These are phyloP conservation scores for Metallyticus violacea DNA, from an alignment of 2,888 invertebrate species.

Conservation along the genomic window DNA sequence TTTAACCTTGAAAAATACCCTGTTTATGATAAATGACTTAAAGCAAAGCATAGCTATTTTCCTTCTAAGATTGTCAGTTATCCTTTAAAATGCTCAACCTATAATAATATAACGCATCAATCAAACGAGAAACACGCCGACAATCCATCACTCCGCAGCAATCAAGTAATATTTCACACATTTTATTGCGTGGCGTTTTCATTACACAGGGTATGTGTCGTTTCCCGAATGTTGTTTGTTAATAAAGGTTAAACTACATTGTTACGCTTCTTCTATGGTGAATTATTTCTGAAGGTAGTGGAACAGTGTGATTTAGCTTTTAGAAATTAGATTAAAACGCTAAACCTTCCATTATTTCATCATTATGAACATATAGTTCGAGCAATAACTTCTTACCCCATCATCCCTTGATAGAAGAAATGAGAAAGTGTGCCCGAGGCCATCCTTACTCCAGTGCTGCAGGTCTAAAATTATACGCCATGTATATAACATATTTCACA, in stretches of 20 bases:
- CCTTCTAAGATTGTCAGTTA: too few species aligned
- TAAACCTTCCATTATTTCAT: not conserved
- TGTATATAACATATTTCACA: not conserved
- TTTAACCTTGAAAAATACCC: too few species aligned
- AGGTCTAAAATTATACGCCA: not conserved
- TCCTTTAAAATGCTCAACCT: too few species aligned
- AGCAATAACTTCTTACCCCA: not conserved
- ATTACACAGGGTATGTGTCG: not conserved
- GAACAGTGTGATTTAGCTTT: not conserved
- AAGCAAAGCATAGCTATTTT: too few species aligned
- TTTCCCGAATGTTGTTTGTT: not conserved
- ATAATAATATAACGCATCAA: too few species aligned
- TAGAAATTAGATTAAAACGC: not conserved
- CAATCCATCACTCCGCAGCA: not conserved
- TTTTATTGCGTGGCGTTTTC: not conserved
- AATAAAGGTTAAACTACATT: not conserved
- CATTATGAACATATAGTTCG: not conserved
- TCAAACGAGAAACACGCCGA: too few species aligned
- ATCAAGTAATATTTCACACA: not conserved
- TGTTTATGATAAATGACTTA: too few species aligned
- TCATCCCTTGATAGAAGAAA: not conserved
- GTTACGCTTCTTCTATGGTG: not conserved
- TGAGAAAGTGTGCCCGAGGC: not conserved
- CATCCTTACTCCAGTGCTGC: not conserved
- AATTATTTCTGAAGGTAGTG: not conserved